phyloP scores from a whole-genome alignment of 53 echinoderm and acorn worm genomes.

The Echinometra lucunter region DNA sequence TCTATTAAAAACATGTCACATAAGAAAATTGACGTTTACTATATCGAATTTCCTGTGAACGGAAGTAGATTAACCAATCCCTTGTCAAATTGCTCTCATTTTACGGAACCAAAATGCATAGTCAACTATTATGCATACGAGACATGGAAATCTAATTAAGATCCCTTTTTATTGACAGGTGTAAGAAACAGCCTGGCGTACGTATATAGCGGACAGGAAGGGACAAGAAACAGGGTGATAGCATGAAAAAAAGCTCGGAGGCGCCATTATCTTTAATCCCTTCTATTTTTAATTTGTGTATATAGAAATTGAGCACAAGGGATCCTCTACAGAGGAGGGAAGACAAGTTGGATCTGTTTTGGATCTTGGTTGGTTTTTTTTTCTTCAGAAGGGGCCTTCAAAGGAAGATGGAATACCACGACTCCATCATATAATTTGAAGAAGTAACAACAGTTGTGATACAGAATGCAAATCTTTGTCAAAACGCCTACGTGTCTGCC shows the following conservation, averaged over 20 bases:
- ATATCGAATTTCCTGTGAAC: background rate
- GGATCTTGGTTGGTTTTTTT: background rate
- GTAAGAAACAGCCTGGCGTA: background rate
- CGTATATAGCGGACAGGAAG: background rate
- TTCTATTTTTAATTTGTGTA: background rate
- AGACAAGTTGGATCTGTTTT: no score
- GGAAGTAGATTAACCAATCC: background rate
- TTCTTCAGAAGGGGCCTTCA: background rate
- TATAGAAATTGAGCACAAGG: background rate
- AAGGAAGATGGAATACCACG: no score
- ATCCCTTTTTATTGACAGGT: conserved; percentile 23
- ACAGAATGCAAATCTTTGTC: no score
- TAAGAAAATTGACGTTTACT: background rate
- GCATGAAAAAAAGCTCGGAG: background rate
- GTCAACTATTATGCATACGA: background rate
- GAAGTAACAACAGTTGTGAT: no score
- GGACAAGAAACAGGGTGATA: background rate
- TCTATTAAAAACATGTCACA: background rate
- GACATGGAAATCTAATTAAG: conserved; percentile 41
- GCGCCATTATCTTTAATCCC: background rate
- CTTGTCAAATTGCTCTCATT: background rate
- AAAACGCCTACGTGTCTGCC: no score
- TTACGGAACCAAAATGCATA: background rate
- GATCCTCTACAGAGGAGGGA: no score
- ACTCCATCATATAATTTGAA: no score